Conservation (phyloP, 2,797 vertebrate genomes). For the Acipenser oxyrinchus region DNA sequence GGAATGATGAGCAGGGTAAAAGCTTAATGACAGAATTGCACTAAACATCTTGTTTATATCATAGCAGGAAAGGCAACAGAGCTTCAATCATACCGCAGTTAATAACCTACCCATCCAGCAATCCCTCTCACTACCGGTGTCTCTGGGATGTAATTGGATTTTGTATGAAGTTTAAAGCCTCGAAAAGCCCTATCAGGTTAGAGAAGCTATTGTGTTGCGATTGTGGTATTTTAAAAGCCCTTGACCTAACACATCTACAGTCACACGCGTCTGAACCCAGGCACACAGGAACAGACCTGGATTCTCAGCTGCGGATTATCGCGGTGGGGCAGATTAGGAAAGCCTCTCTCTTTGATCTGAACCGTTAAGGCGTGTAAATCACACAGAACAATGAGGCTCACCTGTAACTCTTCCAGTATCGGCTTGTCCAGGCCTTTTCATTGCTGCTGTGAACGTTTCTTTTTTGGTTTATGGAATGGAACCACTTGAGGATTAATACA, state of each 20-base stretch:
- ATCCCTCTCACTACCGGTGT: slow-evolving; percentile 13
- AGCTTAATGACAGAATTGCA: too few relatives aligned
- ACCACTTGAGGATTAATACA: too few relatives aligned
- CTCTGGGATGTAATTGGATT: slow-evolving; percentile 22
- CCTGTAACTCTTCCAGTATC: too few relatives aligned
- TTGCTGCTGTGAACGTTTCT: too few relatives aligned
- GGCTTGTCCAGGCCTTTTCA: too few relatives aligned
- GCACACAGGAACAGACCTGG: slow-evolving; percentile 7
- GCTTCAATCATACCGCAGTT: slow-evolving; percentile 8
- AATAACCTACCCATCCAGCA: slow-evolving; percentile 19
- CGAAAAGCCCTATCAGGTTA: slow-evolving; percentile 4
- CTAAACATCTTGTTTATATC: too few relatives aligned
- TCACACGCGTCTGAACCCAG: slow-evolving; percentile 23
- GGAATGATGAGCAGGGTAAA: too few relatives aligned
- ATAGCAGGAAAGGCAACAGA: background rate
- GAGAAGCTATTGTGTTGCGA: slow-evolving; percentile 11
- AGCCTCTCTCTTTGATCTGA: slow-evolving; percentile 1
- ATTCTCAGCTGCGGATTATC: slow-evolving; percentile 16
- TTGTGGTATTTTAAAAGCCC: slow-evolving; percentile 17
- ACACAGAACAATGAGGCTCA: slow-evolving; percentile 11
- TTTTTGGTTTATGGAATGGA: too few relatives aligned
- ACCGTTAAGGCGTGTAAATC: slow-evolving; percentile 21
- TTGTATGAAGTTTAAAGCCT: slow-evolving; percentile 24
- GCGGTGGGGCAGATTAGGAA: slow-evolving; percentile 7
- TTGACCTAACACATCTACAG: slow-evolving; percentile 12